Conservation (phyloP, 2,888 invertebrate species). For the Spisula subtruncata region DNA sequence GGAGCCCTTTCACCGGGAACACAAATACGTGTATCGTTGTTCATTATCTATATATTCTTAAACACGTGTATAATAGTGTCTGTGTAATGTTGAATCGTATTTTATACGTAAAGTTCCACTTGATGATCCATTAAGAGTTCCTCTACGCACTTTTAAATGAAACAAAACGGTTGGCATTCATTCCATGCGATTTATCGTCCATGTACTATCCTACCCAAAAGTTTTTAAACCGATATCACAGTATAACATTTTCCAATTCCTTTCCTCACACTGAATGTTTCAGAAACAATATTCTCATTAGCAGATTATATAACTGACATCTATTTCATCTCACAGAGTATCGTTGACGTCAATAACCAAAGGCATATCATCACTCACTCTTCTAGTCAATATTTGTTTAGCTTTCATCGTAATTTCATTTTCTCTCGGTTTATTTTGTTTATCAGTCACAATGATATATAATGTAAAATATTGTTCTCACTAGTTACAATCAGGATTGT, state of each 20-base stretch:
- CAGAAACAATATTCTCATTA: neutral
- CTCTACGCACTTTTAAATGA: too few relatives aligned
- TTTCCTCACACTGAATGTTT: too few relatives aligned
- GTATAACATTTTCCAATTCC: too few relatives aligned
- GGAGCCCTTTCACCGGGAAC: conserved; percentile 50
- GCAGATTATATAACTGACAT: neutral
- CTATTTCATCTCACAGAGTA: neutral
- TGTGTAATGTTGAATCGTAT: too few relatives aligned
- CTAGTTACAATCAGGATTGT: neutral
- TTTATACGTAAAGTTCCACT: too few relatives aligned
- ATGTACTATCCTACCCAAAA: too few relatives aligned
- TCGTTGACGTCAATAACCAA: neutral
- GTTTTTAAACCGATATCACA: too few relatives aligned
- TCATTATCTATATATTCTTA: neutral
- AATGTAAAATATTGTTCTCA: neutral
- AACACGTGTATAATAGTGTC: too few relatives aligned
- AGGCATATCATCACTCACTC: neutral
- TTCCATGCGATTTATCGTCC: too few relatives aligned
- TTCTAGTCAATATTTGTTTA: neutral
- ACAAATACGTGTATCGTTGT: conserved; percentile 40
- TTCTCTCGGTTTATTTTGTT: neutral
- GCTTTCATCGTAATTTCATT: neutral
- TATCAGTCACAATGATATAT: neutral
- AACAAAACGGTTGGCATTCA: too few relatives aligned
- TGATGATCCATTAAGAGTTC: too few relatives aligned